A percentile compares a stretch with the other conserved stretches of the same genome.
Conservation (phyloP, 2,113 vertebrate genomes). For the Furnarius figulus region DNA sequence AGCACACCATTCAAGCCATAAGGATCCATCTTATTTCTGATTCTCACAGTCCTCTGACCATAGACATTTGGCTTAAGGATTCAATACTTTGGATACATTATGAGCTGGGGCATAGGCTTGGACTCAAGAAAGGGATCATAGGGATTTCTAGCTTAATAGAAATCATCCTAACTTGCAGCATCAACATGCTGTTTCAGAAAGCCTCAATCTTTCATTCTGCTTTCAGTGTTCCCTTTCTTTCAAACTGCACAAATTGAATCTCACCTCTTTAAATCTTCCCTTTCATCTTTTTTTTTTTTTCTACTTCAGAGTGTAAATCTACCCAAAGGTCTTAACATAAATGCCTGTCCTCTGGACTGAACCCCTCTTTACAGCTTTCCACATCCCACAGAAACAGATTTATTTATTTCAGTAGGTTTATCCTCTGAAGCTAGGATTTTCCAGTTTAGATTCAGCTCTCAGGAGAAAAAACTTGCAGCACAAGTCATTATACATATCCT, state of each 20-base stretch:
- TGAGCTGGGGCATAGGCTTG: background rate
- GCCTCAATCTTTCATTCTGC: background rate
- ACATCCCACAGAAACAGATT: background rate
- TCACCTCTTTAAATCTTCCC: background rate
- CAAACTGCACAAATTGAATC: background rate
- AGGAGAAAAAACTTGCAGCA: constrained; percentile 40
- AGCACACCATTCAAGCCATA: too few relatives aligned
- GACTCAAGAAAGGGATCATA: background rate
- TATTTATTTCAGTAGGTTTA: background rate
- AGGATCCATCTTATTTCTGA: background rate
- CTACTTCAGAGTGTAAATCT: background rate
- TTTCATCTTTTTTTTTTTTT: background rate
- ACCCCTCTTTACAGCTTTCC: background rate
- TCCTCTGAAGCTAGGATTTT: constrained; percentile 25
- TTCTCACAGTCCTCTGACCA: background rate
- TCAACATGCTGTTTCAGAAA: background rate
- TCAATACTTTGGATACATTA: background rate
- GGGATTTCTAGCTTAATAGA: background rate
- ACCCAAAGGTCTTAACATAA: background rate
- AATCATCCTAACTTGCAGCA: background rate
- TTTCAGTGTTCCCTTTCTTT: background rate
- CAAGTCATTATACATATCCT: constrained; percentile 49
- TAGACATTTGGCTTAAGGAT: background rate
- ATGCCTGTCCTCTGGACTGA: background rate
- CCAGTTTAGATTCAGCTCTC: constrained; percentile 38